These are phyloP conservation scores for Drosophila yakuba DNA, from an alignment of 1,140 invertebrate genomes.

Conservation along the genomic window DNA sequence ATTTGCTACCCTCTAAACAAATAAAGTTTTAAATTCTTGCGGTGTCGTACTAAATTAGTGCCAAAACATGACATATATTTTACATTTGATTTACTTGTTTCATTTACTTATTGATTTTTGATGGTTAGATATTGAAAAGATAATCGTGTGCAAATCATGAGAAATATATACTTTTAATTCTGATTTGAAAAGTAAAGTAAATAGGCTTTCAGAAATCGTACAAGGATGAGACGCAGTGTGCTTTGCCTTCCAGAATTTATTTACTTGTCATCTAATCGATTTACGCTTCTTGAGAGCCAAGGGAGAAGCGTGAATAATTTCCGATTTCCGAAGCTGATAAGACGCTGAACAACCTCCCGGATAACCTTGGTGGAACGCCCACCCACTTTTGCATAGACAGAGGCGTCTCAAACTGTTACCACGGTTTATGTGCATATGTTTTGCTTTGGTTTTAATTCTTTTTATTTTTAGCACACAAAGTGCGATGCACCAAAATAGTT, in stretches of 20 bases:
- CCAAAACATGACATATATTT: no score
- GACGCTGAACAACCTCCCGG: constrained; percentile 17
- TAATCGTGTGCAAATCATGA: no score
- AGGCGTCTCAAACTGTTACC: constrained; percentile 29
- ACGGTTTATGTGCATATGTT: neutral
- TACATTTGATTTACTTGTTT: no score
- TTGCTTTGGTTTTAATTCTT: constrained; percentile 36
- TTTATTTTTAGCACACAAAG: constrained; percentile 53
- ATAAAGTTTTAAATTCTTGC: neutral
- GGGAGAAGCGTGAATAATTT: constrained; percentile 45
- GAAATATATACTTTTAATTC: no score
- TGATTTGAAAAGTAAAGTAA: no score
- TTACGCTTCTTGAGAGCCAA: constrained; percentile 49
- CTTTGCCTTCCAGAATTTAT: constrained; percentile 1
- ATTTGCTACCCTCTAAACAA: constrained; percentile 1
- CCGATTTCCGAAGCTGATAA: constrained; percentile 63
- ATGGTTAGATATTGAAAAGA: no score
- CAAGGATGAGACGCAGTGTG: neutral
- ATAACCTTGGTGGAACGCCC: constrained; percentile 41
- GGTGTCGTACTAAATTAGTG: no score
- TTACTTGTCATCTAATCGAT: constrained; percentile 53
- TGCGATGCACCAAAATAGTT: constrained; percentile 44
- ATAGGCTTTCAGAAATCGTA: no score
- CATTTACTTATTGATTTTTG: no score
- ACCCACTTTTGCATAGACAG: constrained; percentile 3